These are phyloP conservation scores for Triplophysa siluroides DNA, from an alignment of 2,113 vertebrate genomes.

Conservation along the genomic window DNA sequence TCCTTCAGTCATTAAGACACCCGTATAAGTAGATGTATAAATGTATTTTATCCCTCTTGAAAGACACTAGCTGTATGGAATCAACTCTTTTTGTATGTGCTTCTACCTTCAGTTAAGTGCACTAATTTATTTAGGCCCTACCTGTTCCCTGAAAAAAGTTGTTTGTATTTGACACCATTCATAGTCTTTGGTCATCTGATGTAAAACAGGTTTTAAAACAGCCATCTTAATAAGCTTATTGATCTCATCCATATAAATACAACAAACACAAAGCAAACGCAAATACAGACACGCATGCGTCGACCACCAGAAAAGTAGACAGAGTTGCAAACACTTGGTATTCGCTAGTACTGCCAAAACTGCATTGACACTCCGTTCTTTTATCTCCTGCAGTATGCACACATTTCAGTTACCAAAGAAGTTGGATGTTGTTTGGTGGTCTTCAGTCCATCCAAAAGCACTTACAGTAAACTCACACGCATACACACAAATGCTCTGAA, in stretches of 20 bases:
- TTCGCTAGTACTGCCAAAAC: conserved; percentile 16
- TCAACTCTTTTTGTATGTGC: conserved; percentile 2
- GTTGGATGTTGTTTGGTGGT: not conserved
- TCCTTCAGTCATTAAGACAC: conserved; percentile 35
- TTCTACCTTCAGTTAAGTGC: conserved; percentile 59
- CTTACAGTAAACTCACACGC: conserved; percentile 18
- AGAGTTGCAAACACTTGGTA: conserved; percentile 34
- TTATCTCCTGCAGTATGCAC: conserved; percentile 23
- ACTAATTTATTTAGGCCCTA: conserved; percentile 34
- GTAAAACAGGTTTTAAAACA: conserved; percentile 28
- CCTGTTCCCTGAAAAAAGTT: conserved; percentile 2
- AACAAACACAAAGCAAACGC: not conserved
- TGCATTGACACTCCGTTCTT: not conserved
- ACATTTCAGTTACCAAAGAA: conserved; percentile 35
- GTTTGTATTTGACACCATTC: conserved; percentile 11
- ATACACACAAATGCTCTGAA: conserved; percentile 40
- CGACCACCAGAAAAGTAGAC: conserved; percentile 45
- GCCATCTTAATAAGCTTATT: not conserved
- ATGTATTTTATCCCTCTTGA: conserved; percentile 7
- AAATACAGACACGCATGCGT: not conserved
- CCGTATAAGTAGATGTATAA: conserved; percentile 26
- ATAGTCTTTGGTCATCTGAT: conserved; percentile 4
- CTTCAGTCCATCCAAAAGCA: conserved; percentile 38
- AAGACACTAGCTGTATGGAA: conserved; percentile 31
- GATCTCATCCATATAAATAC: not conserved